Conservation (phyloP, 2,113 vertebrate genomes). For the Phalacrocorax carbo region DNA sequence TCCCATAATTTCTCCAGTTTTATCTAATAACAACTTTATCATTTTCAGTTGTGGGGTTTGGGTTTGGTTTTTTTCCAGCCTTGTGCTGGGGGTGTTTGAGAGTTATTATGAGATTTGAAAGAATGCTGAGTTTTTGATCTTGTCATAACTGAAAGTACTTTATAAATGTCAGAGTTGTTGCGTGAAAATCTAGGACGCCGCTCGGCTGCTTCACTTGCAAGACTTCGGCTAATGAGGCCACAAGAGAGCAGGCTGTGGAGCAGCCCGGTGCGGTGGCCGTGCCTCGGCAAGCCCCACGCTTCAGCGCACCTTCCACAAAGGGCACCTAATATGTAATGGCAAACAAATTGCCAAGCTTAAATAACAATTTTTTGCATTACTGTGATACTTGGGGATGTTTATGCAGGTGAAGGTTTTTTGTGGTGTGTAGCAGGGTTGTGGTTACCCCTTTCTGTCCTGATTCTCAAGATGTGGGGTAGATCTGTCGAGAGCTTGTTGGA, state of each 20-base stretch:
- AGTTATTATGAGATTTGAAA: constrained; percentile 73
- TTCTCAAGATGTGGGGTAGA: fast-evolving
- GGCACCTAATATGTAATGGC: not conserved
- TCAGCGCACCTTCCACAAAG: not conserved
- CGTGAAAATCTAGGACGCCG: constrained; percentile 58
- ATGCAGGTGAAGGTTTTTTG: fast-evolving
- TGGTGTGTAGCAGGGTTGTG: not conserved
- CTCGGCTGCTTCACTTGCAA: constrained; percentile 4
- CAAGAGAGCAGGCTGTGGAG: constrained; percentile 57
- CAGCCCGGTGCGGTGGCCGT: not conserved
- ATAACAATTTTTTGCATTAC: not conserved
- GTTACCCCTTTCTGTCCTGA: not conserved
- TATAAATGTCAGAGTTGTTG: constrained; percentile 71
- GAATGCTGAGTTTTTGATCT: constrained; percentile 76
- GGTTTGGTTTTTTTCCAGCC: not conserved
- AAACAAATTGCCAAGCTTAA: not conserved
- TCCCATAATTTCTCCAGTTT: constrained; percentile 11
- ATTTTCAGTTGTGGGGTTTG: constrained; percentile 22
- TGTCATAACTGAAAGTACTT: constrained; percentile 60
- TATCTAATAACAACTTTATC: constrained; percentile 48
- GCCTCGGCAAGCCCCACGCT: not conserved
- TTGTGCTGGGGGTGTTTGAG: constrained; percentile 38
- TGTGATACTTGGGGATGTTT: not conserved
- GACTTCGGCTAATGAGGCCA: constrained; percentile 75
- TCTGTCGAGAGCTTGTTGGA: not conserved